Evolutionary conservation across 92 coral and sea anemone genomes (phyloP).

Genomic region (Actinostola sp.): DNA sequence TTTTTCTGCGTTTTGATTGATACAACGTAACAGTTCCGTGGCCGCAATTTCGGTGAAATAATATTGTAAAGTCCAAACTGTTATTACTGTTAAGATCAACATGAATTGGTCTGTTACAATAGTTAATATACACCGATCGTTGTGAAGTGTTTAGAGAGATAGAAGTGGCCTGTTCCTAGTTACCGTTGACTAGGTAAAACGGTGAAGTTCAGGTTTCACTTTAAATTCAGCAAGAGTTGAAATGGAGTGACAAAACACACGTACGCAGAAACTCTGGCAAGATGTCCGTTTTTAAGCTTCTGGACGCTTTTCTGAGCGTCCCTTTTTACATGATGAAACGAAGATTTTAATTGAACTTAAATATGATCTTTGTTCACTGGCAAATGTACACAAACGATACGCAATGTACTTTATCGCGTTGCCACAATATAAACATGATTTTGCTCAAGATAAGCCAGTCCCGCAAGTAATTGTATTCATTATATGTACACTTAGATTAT

Average conservation of each 20-base stretch:
- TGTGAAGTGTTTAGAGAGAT: conserved; percentile 22
- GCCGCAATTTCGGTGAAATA: no score
- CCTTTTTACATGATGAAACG: background rate
- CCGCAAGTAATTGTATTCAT: no score
- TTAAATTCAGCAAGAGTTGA: background rate
- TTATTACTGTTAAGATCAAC: conserved; percentile 14
- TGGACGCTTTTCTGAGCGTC: no score
- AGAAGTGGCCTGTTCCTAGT: conserved; percentile 24
- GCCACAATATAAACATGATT: background rate
- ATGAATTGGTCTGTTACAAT: conserved; percentile 11
- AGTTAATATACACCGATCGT: conserved; percentile 5
- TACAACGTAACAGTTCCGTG: no score
- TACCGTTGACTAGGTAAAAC: conserved; percentile 12
- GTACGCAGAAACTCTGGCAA: no score
- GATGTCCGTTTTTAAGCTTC: no score
- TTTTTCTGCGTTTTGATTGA: no score
- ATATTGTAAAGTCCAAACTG: background rate
- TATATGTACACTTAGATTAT: no score
- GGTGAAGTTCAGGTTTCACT: background rate
- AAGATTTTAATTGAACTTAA: background rate
- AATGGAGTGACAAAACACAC: background rate
- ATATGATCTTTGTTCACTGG: conserved; percentile 1
- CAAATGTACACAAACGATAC: conserved; percentile 1
- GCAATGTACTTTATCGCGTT: background rate
- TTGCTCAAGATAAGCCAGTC: background rate